Base-by-base conservation (phyloP, 2,888 invertebrate genomes). In the Volucella inflata region DNA sequence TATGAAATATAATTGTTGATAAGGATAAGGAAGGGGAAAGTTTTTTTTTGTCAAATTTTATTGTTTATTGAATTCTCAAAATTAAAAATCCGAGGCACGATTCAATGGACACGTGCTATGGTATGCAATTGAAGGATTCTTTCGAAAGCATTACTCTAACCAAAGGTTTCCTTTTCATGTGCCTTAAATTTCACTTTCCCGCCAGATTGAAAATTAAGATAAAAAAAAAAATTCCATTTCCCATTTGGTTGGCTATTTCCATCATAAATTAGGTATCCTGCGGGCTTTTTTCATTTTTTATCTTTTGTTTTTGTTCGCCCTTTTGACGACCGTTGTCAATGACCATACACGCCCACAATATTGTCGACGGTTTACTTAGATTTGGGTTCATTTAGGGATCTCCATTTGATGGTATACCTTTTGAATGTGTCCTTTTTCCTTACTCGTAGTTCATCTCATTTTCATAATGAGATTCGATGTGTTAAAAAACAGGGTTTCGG, bases 251-350 rank as follows among this genome's bases (percentile, higher is more conserved):
- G 1, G 8, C 60, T 48, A 64, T 64, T 11, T 64, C 48, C 16
- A 17, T 51, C 48, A 65, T 65, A 65, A 65, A 65, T 65, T 11
- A 50, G 50, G 17, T 65, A 10, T 14, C 48, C 46, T 48, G 64
- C 10, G 62, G 46, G 40, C n/a, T n/a, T n/a, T 4, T 17, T 11
- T 44, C 21, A 2, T 4, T 2, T 21, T 4, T 60, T 57, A 38
- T 11, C 14, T 30, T 12, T 36, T 53, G 8, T 53, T 51, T 11
- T 21, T 17, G 21, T 2, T 21, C 21, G 21, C 3, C 21, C 21
- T 21, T 60, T 21, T 17, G 21, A 21, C 9, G n/a, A 14, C 46
- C 60, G n/a, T 62, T 46, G 57, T 38, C 38, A 14, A 53, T 53
- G 36, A n/a, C 2, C 12, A 12, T 14, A 38, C 14, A 10, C 40